A percentile compares a stretch with the other conserved stretches of the same genome.
phyloP scores from a whole-genome alignment of 2,888 invertebrate genomes.

The Nasonia oneida region DNA sequence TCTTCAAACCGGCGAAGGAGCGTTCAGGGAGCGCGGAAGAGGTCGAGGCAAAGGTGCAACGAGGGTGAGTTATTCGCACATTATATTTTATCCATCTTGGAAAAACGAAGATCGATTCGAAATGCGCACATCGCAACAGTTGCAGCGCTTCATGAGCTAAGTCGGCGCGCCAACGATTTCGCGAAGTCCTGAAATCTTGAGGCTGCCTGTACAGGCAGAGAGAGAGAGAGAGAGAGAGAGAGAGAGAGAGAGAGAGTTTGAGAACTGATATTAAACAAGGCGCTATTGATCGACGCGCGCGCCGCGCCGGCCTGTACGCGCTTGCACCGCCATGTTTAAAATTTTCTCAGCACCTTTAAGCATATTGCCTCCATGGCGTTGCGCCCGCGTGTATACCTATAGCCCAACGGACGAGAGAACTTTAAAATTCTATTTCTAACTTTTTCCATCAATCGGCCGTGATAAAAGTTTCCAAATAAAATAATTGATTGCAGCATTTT shows the following conservation, averaged over 20 bases:
- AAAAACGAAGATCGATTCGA: no score
- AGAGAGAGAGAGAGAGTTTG: conserved; percentile 68
- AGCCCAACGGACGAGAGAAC: conserved; percentile 27
- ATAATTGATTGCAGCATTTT: neutral
- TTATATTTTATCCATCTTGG: no score
- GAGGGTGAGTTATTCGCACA: conserved; percentile 72
- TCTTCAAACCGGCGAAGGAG: conserved; percentile 77
- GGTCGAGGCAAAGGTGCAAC: conserved; percentile 78
- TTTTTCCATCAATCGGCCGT: neutral
- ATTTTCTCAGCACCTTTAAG: conserved; percentile 70
- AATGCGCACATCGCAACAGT: no score
- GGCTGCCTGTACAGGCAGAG: conserved; percentile 66
- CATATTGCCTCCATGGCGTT: conserved; percentile 23
- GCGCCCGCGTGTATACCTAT: neutral
- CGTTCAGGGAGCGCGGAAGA: conserved; percentile 76
- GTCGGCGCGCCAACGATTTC: no score
- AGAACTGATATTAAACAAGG: conserved; percentile 79
- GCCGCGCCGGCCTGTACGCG: conserved; percentile 69
- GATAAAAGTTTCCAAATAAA: neutral
- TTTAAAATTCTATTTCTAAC: conserved; percentile 21
- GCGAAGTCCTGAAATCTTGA: conserved; percentile 66
- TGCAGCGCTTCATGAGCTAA: no score
- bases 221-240: no score
- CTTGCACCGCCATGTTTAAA: conserved; percentile 78
- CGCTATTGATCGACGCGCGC: conserved; percentile 77